A percentile compares a stretch with the other conserved stretches of the same genome.
These are phyloP conservation scores for Papilio protenor DNA, from an alignment of 2,888 invertebrate genomes.

Conservation along the genomic window DNA sequence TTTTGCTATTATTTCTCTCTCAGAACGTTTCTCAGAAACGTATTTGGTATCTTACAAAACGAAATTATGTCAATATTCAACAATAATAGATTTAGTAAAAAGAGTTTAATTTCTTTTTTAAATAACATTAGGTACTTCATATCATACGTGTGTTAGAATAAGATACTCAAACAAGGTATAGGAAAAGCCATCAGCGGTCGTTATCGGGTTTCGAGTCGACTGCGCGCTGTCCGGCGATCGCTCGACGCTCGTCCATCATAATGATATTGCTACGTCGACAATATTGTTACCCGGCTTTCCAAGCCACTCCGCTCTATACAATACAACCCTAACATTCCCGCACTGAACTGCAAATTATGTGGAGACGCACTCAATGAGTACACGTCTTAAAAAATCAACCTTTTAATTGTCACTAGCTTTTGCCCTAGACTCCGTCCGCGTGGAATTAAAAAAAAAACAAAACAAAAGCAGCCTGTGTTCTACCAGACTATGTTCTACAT, in stretches of 20 bases:
- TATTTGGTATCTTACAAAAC: slow-evolving; percentile 45
- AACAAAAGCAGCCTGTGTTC: no score
- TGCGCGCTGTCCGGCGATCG: slow-evolving; percentile 74
- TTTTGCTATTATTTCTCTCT: not conserved
- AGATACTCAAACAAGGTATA: slow-evolving; percentile 46
- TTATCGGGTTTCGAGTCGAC: slow-evolving; percentile 80
- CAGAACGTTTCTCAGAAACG: no score
- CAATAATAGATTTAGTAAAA: not conserved
- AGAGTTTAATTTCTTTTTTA: not conserved
- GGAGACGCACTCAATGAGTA: slow-evolving; percentile 7
- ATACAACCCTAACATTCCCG: slow-evolving; percentile 44
- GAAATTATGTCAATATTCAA: slow-evolving; percentile 42
- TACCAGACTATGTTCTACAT: no score
- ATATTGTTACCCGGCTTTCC: slow-evolving; percentile 68
- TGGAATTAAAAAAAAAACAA: no score
- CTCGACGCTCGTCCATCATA: slow-evolving; percentile 82
- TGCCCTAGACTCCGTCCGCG: no score
- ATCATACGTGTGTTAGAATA: not conserved
- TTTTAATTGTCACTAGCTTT: not conserved
- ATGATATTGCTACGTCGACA: slow-evolving; percentile 81
- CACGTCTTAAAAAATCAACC: not conserved
- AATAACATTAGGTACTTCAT: slow-evolving; percentile 43
- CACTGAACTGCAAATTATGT: slow-evolving; percentile 44
- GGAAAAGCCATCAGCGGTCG: slow-evolving; percentile 49
- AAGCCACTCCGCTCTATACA: slow-evolving; percentile 47